Conservation (phyloP, 1,140 invertebrate genomes). For the Heterodera schachtii region DNA sequence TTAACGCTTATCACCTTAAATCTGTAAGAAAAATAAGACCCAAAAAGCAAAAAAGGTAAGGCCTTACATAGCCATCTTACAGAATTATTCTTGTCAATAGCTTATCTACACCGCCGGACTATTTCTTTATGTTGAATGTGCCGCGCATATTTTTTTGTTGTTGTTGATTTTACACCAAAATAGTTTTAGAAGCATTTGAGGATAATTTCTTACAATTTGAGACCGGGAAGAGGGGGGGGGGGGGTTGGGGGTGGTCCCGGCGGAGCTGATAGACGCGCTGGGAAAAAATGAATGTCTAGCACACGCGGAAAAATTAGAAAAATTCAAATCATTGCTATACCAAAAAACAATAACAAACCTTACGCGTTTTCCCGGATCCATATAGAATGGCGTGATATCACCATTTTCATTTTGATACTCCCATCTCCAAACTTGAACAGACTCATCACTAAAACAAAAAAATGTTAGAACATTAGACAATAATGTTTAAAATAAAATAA, state of each 20-base stretch:
- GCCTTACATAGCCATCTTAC: too few relatives aligned
- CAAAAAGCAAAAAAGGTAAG: background rate
- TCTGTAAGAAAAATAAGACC: background rate
- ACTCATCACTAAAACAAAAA: constrained; percentile 30
- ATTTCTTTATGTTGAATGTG: background rate
- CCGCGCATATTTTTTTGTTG: background rate
- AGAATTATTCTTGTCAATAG: too few relatives aligned
- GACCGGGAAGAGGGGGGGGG: too few relatives aligned
- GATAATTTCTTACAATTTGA: too few relatives aligned
- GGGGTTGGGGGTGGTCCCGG: too few relatives aligned
- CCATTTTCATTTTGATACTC: constrained; percentile 36
- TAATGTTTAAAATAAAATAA: background rate
- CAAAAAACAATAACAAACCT: background rate
- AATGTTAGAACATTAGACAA: too few relatives aligned
- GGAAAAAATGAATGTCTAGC: too few relatives aligned
- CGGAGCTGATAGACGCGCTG: too few relatives aligned
- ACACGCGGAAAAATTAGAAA: too few relatives aligned
- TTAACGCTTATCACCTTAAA: constrained; percentile 24
- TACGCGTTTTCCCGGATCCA: constrained; percentile 33
- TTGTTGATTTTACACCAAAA: background rate
- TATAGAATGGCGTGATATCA: constrained; percentile 22
- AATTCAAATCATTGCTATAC: too few relatives aligned
- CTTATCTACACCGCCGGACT: background rate
- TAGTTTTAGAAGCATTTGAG: too few relatives aligned
- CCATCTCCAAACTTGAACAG: constrained; percentile 37